A percentile compares a stretch with the other conserved stretches of the same genome.
These are phyloP conservation scores for Pseudonaja textilis DNA, from an alignment of 2,113 vertebrate genomes.

Conservation along the genomic window DNA sequence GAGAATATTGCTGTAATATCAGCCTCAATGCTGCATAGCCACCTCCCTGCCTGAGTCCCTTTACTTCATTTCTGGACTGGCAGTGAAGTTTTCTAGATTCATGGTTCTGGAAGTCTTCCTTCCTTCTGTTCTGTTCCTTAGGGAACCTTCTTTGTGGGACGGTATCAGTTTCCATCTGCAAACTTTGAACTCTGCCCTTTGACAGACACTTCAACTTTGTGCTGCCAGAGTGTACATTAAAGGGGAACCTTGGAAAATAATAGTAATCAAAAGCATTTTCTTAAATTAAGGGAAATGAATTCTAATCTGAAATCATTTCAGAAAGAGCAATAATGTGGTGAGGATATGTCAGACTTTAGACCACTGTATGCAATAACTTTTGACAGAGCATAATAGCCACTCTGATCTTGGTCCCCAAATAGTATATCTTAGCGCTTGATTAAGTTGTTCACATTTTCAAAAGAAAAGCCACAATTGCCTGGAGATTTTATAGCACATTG, in stretches of 20 bases:
- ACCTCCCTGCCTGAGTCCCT: background rate
- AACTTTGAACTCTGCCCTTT: background rate
- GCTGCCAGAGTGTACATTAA: background rate
- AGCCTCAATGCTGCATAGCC: background rate
- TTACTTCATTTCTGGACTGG: background rate
- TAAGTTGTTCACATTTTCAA: conserved; percentile 8
- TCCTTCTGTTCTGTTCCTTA: background rate
- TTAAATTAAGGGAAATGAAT: conserved; percentile 5
- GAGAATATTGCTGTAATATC: background rate
- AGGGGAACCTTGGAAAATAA: background rate
- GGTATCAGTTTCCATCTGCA: background rate
- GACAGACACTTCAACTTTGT: conserved; percentile 5
- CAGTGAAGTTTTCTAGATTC: background rate
- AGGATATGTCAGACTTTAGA: conserved; percentile 1
- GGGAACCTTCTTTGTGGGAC: background rate
- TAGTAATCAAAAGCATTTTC: conserved; percentile 1
- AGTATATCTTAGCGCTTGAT: conserved; percentile 18
- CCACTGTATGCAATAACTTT: background rate
- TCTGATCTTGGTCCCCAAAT: background rate
- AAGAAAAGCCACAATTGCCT: conserved; percentile 20
- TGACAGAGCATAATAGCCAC: background rate
- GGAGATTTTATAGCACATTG: conserved; percentile 21
- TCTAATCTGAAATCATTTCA: conserved; percentile 18
- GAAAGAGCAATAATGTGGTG: conserved; percentile 23
- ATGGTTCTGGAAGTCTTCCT: background rate